Percentiles rank a stretch among this genome's conserved stretches.
phyloP scores from a whole-genome alignment of 2,113 vertebrate species.

The Gracilinanus agilis region DNA sequence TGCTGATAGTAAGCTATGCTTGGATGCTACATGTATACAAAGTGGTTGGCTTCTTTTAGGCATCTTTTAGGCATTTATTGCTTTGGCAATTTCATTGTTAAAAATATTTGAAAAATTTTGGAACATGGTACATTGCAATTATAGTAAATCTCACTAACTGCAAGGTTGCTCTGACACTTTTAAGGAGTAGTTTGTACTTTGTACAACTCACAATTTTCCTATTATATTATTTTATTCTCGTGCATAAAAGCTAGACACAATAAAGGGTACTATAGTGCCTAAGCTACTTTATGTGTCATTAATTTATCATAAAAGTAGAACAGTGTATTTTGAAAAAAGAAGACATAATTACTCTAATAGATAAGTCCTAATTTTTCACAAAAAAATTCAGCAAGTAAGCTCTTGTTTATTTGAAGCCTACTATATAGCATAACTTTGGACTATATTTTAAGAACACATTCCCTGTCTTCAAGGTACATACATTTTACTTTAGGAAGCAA shows the following conservation, averaged over 20 bases:
- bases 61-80: background rate
- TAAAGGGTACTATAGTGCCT: background rate
- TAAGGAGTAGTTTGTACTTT: background rate
- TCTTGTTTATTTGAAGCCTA: background rate
- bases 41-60: background rate
- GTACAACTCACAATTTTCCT: background rate
- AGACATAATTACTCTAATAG: background rate
- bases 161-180: background rate
- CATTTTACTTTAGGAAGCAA: background rate
- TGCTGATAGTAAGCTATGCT: background rate
- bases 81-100: slow-evolving; percentile 17
- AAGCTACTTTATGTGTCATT: background rate
- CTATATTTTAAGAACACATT: background rate
- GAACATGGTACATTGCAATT: background rate
- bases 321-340: background rate
- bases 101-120: background rate
- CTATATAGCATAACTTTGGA: background rate
- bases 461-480: background rate
- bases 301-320: background rate
- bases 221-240: background rate
- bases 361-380: background rate
- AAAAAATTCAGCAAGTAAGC: background rate
- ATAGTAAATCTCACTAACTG: background rate
- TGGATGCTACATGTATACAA: background rate
- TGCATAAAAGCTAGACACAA: background rate